phyloP scores from a whole-genome alignment of 2,888 invertebrate species.

The Tiphia femorata region DNA sequence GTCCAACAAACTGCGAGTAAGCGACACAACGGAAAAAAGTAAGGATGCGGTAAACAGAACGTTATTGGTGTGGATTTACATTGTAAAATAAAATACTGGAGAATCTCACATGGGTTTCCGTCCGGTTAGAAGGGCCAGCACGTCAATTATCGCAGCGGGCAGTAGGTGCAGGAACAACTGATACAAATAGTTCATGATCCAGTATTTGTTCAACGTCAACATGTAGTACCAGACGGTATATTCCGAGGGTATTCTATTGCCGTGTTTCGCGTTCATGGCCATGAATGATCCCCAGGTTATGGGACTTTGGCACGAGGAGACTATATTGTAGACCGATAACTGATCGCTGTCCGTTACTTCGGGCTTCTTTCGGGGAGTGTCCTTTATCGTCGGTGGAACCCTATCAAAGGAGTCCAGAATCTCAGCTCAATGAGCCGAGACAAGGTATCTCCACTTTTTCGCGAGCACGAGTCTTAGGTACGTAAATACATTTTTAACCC shows the following conservation, averaged over 20 bases:
- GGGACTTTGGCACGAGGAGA: constrained; percentile 86
- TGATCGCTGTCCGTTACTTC: too few relatives aligned
- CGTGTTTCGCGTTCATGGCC: constrained; percentile 71
- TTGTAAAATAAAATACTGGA: constrained; percentile 1
- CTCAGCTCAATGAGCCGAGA: too few relatives aligned
- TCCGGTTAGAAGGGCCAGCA: constrained; percentile 70
- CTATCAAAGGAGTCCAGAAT: too few relatives aligned
- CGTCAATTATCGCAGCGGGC: constrained; percentile 74
- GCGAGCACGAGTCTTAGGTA: too few relatives aligned
- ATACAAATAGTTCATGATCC: constrained; percentile 71
- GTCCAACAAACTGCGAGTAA: constrained; percentile 71
- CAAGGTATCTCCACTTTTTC: too few relatives aligned
- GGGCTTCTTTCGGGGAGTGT: too few relatives aligned
- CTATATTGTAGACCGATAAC: constrained; percentile 85
- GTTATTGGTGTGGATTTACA: too few relatives aligned
- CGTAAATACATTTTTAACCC: too few relatives aligned
- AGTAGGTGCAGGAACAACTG: constrained; percentile 73
- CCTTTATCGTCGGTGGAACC: too few relatives aligned
- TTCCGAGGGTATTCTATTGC: constrained; percentile 71
- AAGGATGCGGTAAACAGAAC: neutral
- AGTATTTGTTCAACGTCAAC: constrained; percentile 73
- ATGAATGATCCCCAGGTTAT: constrained; percentile 81
- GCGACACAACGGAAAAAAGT: too few relatives aligned
- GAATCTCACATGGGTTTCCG: constrained; percentile 74
- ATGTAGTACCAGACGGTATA: constrained; percentile 77